Conservation (phyloP, 2,797 vertebrate genomes). For the Sebastes cheni region DNA sequence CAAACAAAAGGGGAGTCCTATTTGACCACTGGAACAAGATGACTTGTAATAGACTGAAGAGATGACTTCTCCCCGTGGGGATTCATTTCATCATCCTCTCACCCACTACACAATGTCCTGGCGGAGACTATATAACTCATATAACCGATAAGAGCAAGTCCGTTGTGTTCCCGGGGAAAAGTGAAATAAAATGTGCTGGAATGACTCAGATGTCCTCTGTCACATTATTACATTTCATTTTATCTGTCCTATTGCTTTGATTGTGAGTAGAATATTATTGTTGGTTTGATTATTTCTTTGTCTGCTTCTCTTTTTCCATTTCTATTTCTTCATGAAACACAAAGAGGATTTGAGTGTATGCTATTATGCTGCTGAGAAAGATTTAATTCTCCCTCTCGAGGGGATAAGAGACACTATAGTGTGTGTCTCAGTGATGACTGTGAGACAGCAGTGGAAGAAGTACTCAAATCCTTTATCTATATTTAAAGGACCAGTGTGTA, state of each 20-base stretch:
- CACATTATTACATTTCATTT: constrained; percentile 3
- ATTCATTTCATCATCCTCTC: constrained; percentile 21
- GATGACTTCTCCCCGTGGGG: constrained; percentile 8
- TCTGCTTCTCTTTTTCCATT: not conserved
- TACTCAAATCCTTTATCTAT: too few species aligned
- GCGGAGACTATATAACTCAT: constrained; percentile 33
- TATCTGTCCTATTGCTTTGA: not conserved
- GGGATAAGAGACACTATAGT: not conserved
- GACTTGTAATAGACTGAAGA: constrained; percentile 30
- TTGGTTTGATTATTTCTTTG: constrained; percentile 2
- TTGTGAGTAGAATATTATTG: not conserved
- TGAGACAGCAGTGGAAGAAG: too few species aligned
- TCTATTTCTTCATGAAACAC: not conserved
- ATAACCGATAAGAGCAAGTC: constrained; percentile 28
- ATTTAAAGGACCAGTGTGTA: too few species aligned
- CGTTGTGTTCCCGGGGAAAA: constrained; percentile 6
- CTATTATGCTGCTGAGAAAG: not conserved
- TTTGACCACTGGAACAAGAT: constrained; percentile 40
- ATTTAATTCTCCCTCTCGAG: not conserved
- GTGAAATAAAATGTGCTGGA: constrained; percentile 24
- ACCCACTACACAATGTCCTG: not conserved
- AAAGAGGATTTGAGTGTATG: not conserved
- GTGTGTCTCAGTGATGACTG: accelerated
- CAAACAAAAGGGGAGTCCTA: constrained; percentile 35
- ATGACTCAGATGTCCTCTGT: not conserved